These are phyloP conservation scores for Saturnia japonica DNA, from an alignment of 2,888 invertebrate species.

Conservation along the genomic window DNA sequence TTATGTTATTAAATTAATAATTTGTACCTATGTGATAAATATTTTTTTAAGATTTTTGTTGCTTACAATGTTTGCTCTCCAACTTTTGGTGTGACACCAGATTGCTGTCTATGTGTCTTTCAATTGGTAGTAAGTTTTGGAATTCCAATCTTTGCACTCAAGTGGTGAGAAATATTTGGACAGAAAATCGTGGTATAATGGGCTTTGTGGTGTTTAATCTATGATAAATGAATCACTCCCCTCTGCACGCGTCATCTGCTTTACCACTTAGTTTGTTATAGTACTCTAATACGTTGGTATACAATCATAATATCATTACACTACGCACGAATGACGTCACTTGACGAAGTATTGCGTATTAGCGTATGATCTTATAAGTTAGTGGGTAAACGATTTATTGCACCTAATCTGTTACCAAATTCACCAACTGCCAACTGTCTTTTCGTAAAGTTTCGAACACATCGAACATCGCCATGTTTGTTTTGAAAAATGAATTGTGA, in stretches of 20 bases:
- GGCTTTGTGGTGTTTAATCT: neutral
- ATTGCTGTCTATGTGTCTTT: too few species aligned
- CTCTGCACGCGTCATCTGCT: neutral
- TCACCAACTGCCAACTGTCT: neutral
- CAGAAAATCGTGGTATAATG: too few species aligned
- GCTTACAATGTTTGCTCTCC: too few species aligned
- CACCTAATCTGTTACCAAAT: neutral
- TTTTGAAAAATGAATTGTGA: neutral
- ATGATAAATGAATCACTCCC: neutral
- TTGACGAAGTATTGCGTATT: neutral
- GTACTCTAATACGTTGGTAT: neutral
- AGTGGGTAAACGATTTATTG: neutral
- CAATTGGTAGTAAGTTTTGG: too few species aligned
- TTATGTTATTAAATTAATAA: too few species aligned
- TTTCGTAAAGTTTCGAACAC: neutral
- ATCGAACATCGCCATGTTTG: neutral
- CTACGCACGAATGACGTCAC: neutral
- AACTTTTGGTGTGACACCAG: too few species aligned
- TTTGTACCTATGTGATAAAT: too few species aligned
- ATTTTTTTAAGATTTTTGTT: too few species aligned
- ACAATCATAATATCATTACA: neutral
- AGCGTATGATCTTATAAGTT: neutral
- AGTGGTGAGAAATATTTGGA: too few species aligned
- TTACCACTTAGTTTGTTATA: neutral
- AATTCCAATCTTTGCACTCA: too few species aligned